phyloP scores from a whole-genome alignment of 2,797 vertebrate genomes.

The Falco novaeseelandiae region DNA sequence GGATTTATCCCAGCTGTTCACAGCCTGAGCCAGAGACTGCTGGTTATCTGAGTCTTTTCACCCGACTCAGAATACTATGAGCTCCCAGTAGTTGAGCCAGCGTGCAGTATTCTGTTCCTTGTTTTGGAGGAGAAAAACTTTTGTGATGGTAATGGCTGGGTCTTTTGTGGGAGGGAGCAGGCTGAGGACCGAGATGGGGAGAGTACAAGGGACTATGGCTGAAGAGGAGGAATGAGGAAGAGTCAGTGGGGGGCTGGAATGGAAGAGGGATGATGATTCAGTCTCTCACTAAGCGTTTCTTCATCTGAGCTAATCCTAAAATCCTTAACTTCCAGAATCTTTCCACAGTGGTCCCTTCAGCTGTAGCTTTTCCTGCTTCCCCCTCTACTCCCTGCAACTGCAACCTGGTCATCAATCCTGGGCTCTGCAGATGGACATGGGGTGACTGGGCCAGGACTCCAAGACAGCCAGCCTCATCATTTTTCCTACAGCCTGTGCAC shows the following conservation, averaged over 20 bases:
- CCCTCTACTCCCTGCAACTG: neutral
- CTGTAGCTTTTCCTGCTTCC: neutral
- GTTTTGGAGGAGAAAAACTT: neutral
- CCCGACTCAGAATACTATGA: neutral
- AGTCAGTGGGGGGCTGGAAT: neutral
- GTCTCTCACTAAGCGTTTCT: neutral
- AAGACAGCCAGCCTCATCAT: neutral
- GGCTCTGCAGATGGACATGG: neutral
- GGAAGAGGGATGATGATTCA: rapidly evolving
- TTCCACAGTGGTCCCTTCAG: neutral
- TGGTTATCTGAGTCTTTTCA: neutral
- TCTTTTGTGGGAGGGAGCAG: neutral
- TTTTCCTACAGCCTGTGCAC: neutral
- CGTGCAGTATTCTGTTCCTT: neutral
- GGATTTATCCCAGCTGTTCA: constrained; percentile 10
- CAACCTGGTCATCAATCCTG: neutral
- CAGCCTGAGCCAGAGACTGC: neutral
- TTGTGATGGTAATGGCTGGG: neutral
- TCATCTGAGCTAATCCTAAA: neutral
- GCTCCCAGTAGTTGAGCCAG: neutral
- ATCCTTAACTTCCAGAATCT: neutral
- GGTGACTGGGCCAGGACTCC: neutral
- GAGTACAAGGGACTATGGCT: neutral
- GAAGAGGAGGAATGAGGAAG: neutral
- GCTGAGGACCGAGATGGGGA: neutral